A percentile compares a stretch with the other conserved stretches of the same genome.
phyloP scores from a whole-genome alignment of 2,888 invertebrate genomes.

The Ophonus ardosiacus region DNA sequence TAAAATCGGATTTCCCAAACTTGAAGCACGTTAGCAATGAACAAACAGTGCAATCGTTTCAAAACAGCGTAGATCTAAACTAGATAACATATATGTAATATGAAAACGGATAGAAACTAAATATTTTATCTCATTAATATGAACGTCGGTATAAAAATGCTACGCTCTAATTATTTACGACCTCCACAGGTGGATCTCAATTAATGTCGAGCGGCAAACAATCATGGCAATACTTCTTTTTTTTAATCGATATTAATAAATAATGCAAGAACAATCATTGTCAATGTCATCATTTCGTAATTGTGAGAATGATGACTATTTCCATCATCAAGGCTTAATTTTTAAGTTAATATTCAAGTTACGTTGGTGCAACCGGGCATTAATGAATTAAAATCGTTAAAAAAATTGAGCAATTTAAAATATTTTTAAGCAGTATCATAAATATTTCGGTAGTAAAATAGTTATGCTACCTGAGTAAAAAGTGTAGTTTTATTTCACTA shows the following conservation, averaged over 20 bases:
- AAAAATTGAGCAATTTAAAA: too few species aligned
- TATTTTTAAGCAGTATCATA: too few species aligned
- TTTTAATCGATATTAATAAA: neutral
- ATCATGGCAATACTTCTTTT: neutral
- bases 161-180: constrained; percentile 40
- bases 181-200: constrained; percentile 22
- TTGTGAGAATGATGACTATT: too few species aligned
- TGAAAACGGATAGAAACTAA: constrained; percentile 48
- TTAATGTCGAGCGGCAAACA: constrained; percentile 18
- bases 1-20: constrained; percentile 27
- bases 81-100: constrained; percentile 47
- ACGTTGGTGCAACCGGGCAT: too few species aligned
- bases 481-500: too few species aligned
- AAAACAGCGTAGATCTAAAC: constrained; percentile 28
- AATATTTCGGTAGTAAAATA: too few species aligned
- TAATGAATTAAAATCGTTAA: too few species aligned
- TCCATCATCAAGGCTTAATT: too few species aligned
- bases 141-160: constrained; percentile 36
- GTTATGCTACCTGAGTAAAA: too few species aligned
- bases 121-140: constrained; percentile 52
- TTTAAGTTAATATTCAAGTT: too few species aligned
- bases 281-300: too few species aligned
- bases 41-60: neutral
- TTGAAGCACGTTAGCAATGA: constrained; percentile 15
- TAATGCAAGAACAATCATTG: too few species aligned